Evolutionary conservation across 2,888 invertebrate genomes (phyloP).

Genomic region (Coelopa pilipes): DNA sequence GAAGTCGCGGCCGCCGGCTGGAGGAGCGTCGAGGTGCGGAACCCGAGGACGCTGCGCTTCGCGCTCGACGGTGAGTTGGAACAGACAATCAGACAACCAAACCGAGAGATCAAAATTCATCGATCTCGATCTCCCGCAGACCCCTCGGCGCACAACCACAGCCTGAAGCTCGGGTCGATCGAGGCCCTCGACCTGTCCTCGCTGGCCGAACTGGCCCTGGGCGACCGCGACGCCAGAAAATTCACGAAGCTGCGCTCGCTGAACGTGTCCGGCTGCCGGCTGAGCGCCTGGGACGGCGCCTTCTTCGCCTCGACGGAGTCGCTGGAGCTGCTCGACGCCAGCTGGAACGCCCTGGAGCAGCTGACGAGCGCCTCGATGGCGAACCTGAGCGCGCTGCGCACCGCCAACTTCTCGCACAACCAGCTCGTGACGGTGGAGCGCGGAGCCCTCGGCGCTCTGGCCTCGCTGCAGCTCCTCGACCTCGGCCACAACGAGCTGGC

Average conservation of each 20-base stretch:
- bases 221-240: slow-evolving; percentile 52
- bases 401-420: slow-evolving; percentile 59
- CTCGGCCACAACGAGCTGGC: slow-evolving; percentile 56
- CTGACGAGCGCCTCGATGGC: slow-evolving; percentile 49
- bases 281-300: slow-evolving; percentile 46
- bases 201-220: slow-evolving; percentile 49
- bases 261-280: slow-evolving; percentile 55
- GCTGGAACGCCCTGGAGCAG: slow-evolving; percentile 53
- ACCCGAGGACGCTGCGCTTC: slow-evolving; percentile 40
- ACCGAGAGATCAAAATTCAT: no score
- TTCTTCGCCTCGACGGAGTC: slow-evolving; percentile 49
- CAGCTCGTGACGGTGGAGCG: slow-evolving; percentile 47
- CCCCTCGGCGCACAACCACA: no score
- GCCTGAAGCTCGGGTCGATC: slow-evolving; percentile 5
- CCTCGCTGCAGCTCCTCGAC: slow-evolving; percentile 52
- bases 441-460: slow-evolving; percentile 49
- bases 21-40: slow-evolving; percentile 44
- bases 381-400: slow-evolving; percentile 50
- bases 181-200: slow-evolving; percentile 55
- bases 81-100: not conserved
- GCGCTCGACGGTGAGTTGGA: slow-evolving; percentile 40
- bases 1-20: slow-evolving; percentile 42
- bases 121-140: no score
- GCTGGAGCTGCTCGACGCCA: slow-evolving; percentile 57
- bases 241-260: slow-evolving; percentile 52